Conservation (phyloP, 2,113 vertebrate species). For the Leptodactylus fuscus region DNA sequence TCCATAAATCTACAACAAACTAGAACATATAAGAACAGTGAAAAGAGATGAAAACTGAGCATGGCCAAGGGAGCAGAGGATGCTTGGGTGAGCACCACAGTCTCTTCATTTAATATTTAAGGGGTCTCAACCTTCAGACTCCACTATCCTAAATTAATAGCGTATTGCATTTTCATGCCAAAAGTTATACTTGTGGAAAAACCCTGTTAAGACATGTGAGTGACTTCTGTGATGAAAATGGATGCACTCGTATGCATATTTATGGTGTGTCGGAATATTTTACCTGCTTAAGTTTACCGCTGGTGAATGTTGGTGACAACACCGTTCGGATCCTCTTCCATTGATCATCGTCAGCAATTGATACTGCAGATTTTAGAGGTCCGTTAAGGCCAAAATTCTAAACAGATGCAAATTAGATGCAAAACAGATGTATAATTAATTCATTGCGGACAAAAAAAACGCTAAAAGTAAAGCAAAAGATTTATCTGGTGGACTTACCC, state of each 20-base stretch:
- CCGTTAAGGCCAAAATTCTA: conserved; percentile 70
- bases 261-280: conserved; percentile 1
- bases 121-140: too few relatives aligned
- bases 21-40: too few relatives aligned
- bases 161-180: background rate
- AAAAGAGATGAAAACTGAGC: too few relatives aligned
- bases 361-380: conserved; percentile 60
- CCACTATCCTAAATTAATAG: too few relatives aligned
- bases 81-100: too few relatives aligned
- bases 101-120: too few relatives aligned
- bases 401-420: too few relatives aligned
- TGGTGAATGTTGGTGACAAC: conserved; percentile 84
- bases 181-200: too few relatives aligned
- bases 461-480: background rate
- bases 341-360: conserved; percentile 73
- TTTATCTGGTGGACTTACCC: conserved; percentile 62
- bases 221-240: too few relatives aligned
- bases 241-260: background rate
- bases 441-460: background rate
- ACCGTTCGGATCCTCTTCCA: conserved; percentile 81
- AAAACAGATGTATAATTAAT: background rate
- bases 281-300: conserved; percentile 85
- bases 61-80: too few relatives aligned
- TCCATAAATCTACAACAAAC: too few relatives aligned
- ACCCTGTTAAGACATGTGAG: too few relatives aligned